Evolutionary conservation across 2,797 vertebrate species (phyloP).

Genomic region (Neosilurus mollespiculum): DNA sequence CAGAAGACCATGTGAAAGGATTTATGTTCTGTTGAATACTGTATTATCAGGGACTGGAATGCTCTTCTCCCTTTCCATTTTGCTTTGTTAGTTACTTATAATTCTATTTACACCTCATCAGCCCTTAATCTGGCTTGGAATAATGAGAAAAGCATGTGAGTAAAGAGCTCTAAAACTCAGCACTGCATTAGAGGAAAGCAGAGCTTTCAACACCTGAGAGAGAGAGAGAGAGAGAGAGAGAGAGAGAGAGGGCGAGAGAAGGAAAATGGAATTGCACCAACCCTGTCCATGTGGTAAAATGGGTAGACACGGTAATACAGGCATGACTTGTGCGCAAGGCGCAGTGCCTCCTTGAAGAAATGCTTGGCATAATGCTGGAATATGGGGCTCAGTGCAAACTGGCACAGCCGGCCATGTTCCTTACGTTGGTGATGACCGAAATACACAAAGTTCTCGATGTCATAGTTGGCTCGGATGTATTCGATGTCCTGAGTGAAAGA

Average conservation of each 20-base stretch:
- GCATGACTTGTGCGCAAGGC: slow-evolving; percentile 81
- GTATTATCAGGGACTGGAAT: background rate
- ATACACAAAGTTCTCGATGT: slow-evolving; percentile 89
- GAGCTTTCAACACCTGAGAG: background rate
- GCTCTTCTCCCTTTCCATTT: background rate
- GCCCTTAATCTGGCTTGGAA: slow-evolving; percentile 54
- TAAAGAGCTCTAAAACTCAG: slow-evolving; percentile 58
- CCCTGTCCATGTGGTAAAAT: slow-evolving; percentile 66
- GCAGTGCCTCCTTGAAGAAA: slow-evolving; percentile 87
- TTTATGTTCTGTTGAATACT: background rate
- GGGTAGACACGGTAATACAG: slow-evolving; percentile 83
- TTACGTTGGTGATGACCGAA: slow-evolving; percentile 79
- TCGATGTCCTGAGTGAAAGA: slow-evolving; percentile 78
- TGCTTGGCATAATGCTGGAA: slow-evolving; percentile 78
- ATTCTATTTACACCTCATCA: slow-evolving; percentile 62
- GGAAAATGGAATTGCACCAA: slow-evolving; percentile 58
- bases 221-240: background rate
- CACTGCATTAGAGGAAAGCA: slow-evolving; percentile 41
- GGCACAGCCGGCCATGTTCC: slow-evolving; percentile 83
- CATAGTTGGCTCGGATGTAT: slow-evolving; percentile 84
- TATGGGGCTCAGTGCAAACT: slow-evolving; percentile 78
- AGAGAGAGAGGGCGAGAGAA: background rate
- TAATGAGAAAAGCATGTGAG: slow-evolving; percentile 61
- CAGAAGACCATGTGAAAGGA: background rate
- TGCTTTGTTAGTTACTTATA: slow-evolving; percentile 34